Conservation (phyloP, 2,888 invertebrate species). For the Lottia gigantea region DNA sequence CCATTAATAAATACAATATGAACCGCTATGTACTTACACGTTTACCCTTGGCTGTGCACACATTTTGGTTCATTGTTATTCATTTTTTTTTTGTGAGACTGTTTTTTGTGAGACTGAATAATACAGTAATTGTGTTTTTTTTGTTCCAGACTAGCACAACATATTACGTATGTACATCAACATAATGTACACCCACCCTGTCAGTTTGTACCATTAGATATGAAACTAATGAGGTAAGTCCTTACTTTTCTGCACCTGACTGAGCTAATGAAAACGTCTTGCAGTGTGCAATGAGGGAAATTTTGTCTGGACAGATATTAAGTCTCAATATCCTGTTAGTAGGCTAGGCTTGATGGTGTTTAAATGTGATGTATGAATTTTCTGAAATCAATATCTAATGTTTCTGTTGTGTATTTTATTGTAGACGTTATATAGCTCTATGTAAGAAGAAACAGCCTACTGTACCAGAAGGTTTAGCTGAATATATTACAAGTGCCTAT, state of each 20-base stretch:
- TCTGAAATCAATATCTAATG: too few species aligned
- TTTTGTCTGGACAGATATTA: too few species aligned
- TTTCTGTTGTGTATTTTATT: conserved; percentile 22
- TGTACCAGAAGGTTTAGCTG: conserved; percentile 87
- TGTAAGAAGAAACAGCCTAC: conserved; percentile 89
- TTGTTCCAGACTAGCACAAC: conserved; percentile 83
- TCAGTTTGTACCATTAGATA: conserved; percentile 82
- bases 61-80: background rate
- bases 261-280: too few species aligned
- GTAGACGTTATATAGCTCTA: conserved; percentile 86
- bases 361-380: too few species aligned
- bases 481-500: conserved; percentile 82
- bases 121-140: conserved; percentile 1
- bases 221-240: conserved; percentile 82
- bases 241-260: too few species aligned
- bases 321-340: too few species aligned
- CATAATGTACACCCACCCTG: conserved; percentile 86
- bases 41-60: too few species aligned
- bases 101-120: background rate
- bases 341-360: too few species aligned
- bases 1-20: too few species aligned
- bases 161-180: conserved; percentile 97
- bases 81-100: too few species aligned
- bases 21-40: too few species aligned
- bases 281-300: too few species aligned